These are phyloP conservation scores for Hippocampus guttulatus DNA, from an alignment of 2,113 vertebrate genomes.

Conservation along the genomic window DNA sequence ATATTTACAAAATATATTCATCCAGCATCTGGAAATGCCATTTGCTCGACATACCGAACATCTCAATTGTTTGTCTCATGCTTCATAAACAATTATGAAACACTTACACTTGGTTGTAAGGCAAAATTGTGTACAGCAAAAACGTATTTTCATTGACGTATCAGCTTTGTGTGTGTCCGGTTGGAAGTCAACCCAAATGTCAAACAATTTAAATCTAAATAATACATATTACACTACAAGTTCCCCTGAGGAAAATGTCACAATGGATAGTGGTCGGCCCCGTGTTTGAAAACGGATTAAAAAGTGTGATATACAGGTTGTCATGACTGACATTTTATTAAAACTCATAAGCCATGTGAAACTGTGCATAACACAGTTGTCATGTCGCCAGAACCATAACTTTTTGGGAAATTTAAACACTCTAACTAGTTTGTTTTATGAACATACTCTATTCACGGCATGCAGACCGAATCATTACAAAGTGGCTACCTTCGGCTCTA, in stretches of 20 bases:
- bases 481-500: background rate
- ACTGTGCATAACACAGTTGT: constrained; percentile 25
- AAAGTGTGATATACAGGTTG: background rate
- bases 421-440: background rate
- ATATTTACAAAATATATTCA: constrained; percentile 51
- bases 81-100: constrained; percentile 9
- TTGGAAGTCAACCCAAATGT: background rate
- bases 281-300: background rate
- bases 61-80: constrained; percentile 32
- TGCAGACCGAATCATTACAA: background rate
- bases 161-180: background rate
- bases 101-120: constrained; percentile 1
- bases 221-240: background rate
- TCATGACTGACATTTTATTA: constrained; percentile 11
- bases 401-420: background rate
- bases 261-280: background rate
- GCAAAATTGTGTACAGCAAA: background rate
- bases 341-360: constrained; percentile 28
- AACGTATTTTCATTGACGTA: background rate
- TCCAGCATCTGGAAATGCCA: constrained; percentile 33
- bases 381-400: background rate
- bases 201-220: background rate
- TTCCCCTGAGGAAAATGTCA: background rate
- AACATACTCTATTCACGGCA: background rate
- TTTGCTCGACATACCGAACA: constrained; percentile 19